A percentile compares a stretch with the other conserved stretches of the same genome.
phyloP scores from a whole-genome alignment of 2,113 vertebrate genomes.

The Porphyrio hochstetteri region DNA sequence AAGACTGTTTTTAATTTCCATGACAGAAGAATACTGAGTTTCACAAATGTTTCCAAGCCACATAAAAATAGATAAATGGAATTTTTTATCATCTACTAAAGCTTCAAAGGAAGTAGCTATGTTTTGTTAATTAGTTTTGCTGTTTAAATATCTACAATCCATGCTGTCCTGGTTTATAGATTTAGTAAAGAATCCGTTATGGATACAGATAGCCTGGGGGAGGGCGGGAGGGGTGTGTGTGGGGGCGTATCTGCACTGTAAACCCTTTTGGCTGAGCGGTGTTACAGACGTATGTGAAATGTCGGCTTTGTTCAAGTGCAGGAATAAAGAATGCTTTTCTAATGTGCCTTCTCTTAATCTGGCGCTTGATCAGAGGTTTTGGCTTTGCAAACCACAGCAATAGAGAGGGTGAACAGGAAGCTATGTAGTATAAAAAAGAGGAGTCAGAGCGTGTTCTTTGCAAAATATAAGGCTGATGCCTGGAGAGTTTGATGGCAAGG shows the following conservation, averaged over 20 bases:
- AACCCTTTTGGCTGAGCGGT: background rate
- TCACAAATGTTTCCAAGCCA: conserved; percentile 17
- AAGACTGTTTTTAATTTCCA: conserved; percentile 6
- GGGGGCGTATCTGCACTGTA: background rate
- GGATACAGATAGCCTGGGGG: background rate
- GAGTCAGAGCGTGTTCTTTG: background rate
- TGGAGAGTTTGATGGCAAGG: background rate
- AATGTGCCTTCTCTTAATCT: background rate
- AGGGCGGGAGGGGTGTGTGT: too few species aligned
- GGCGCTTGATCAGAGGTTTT: conserved; percentile 15
- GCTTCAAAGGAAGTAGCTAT: conserved; percentile 46
- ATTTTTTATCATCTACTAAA: background rate
- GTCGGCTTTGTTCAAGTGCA: conserved; percentile 22
- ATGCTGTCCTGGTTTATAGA: background rate
- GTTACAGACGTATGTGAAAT: conserved; percentile 24
- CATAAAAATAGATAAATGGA: conserved; percentile 36
- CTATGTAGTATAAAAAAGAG: background rate
- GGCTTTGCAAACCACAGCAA: conserved; percentile 6
- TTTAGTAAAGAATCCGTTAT: conserved; percentile 35
- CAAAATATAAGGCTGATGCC: background rate
- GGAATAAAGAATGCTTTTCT: conserved; percentile 40
- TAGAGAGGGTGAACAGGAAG: conserved; percentile 1
- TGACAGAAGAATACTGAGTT: conserved; percentile 2
- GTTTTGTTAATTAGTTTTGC: conserved; percentile 51
- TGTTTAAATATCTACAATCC: conserved; percentile 29